phyloP scores from a whole-genome alignment of 2,113 vertebrate genomes.

The Syrmaticus mikado region DNA sequence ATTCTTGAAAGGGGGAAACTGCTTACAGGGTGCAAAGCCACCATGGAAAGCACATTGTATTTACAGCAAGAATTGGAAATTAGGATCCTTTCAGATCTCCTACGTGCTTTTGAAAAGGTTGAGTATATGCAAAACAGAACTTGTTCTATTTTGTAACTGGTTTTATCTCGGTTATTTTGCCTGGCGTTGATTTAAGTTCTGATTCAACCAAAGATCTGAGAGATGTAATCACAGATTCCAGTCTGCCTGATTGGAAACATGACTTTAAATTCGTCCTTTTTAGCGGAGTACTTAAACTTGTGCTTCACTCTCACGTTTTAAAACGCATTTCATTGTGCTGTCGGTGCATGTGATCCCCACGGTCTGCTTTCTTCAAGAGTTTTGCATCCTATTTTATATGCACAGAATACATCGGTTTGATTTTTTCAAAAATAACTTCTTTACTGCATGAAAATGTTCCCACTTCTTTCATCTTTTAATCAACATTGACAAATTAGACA shows the following conservation, averaged over 20 bases:
- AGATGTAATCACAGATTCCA: constrained; percentile 44
- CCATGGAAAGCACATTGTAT: neutral
- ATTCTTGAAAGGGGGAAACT: neutral
- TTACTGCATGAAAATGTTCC: constrained; percentile 34
- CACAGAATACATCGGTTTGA: neutral
- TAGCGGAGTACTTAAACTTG: constrained; percentile 7
- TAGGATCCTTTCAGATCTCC: neutral
- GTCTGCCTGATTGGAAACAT: constrained; percentile 45
- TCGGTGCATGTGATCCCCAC: constrained; percentile 16
- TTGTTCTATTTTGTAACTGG: neutral
- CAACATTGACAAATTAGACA: constrained; percentile 65
- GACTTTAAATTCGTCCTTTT: constrained; percentile 41
- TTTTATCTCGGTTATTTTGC: constrained; percentile 19
- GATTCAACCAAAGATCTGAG: constrained; percentile 42
- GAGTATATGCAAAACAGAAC: neutral
- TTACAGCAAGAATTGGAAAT: neutral
- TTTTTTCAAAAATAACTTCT: constrained; percentile 58
- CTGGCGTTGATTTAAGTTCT: constrained; percentile 45
- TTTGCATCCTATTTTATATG: constrained; percentile 12
- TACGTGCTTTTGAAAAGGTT: neutral
- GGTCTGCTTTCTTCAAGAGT: neutral
- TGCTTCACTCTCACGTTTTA: constrained; percentile 28
- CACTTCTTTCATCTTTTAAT: constrained; percentile 68
- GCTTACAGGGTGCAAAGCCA: neutral
- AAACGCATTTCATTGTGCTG: constrained; percentile 4